Conservation (phyloP, 2,113 vertebrate genomes). For the Danio rerio region DNA sequence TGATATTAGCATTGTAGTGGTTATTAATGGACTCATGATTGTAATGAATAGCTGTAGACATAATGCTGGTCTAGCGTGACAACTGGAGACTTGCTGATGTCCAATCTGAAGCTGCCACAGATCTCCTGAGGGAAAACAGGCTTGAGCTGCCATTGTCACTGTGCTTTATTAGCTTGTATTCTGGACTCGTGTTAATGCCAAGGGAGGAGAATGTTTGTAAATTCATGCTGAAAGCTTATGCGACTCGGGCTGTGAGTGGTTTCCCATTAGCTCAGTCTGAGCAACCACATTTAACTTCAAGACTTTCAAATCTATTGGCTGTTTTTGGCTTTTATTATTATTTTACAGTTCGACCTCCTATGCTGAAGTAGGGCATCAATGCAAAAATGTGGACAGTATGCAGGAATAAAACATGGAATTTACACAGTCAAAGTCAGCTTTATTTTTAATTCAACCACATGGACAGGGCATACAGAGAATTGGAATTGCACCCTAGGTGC, state of each 20-base stretch:
- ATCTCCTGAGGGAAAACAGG: constrained; percentile 17
- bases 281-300: neutral
- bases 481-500: no score
- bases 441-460: no score
- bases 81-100: constrained; percentile 41
- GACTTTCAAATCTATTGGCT: neutral
- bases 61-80: neutral
- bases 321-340: neutral
- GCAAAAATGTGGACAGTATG: neutral
- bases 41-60: constrained; percentile 49
- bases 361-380: neutral
- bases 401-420: neutral
- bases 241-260: neutral
- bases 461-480: no score
- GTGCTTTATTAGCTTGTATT: constrained; percentile 8
- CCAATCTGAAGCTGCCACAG: constrained; percentile 32
- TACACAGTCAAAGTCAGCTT: no score
- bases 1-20: constrained; percentile 26
- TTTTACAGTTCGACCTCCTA: neutral
- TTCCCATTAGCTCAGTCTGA: neutral
- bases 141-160: neutral
- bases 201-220: neutral
- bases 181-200: neutral
- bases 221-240: neutral
- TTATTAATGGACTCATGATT: constrained; percentile 34